Conservation (phyloP, 2,888 invertebrate genomes). For the Apoda limacodes region DNA sequence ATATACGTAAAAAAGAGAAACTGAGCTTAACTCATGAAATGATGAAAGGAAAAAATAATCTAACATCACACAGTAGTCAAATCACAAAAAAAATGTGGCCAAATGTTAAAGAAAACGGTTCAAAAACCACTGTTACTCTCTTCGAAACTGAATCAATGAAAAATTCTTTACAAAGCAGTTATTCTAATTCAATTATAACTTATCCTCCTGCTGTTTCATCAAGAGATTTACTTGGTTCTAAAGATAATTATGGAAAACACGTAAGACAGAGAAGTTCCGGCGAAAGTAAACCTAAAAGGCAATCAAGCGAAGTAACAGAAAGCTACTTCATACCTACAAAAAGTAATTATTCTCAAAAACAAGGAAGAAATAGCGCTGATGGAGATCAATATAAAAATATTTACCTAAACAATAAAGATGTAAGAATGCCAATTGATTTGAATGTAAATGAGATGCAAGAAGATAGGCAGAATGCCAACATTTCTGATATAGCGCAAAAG, state of each 20-base stretch:
- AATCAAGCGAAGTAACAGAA: constrained; percentile 14
- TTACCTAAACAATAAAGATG: neutral
- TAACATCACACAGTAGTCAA: constrained; percentile 2
- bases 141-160: constrained; percentile 19
- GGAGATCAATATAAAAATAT: constrained; percentile 1
- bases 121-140: constrained; percentile 22
- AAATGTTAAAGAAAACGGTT: constrained; percentile 11
- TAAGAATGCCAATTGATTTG: too few species aligned
- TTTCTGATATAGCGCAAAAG: too few species aligned
- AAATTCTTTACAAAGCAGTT: constrained; percentile 20
- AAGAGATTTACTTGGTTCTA: constrained; percentile 19
- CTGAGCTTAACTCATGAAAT: neutral
- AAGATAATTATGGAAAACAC: constrained; percentile 18
- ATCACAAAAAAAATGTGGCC: too few species aligned
- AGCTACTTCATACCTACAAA: constrained; percentile 31
- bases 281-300: constrained; percentile 10
- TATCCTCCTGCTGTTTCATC: constrained; percentile 32
- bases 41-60: constrained; percentile 7
- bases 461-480: too few species aligned
- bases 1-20: constrained; percentile 14
- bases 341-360: constrained; percentile 18
- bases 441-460: too few species aligned
- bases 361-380: constrained; percentile 7
- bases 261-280: constrained; percentile 14
- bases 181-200: constrained; percentile 37